Evolutionary conservation across 2,113 vertebrate genomes (phyloP), one percentile per base, ranked within the genome.

Genomic region (Forbesichthys agassizii): DNA sequence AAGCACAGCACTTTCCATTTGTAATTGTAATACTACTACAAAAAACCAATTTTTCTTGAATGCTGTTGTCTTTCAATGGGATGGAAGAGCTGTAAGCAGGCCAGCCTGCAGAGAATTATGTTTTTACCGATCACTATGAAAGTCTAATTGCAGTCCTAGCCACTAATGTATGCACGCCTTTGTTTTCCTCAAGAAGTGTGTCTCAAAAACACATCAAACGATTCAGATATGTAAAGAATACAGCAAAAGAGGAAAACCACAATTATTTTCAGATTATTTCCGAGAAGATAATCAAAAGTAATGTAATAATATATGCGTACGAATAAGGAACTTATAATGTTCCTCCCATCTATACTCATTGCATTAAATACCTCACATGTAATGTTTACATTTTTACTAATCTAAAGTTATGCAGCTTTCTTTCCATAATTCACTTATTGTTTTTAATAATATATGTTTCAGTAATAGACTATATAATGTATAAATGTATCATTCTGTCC

Each of bases 131-230:
- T 90, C 88, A 88, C 85, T 84, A 86, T 78, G 82, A 88, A 74
- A 86, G 84, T 84, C 83, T 91, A 89, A 90, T 91, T 92, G 87
- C 88, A 88, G 85, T 73, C 75, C 71, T 64, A 52, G 80, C 80
- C 73, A 54, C 77, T 92, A 91, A 92, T 92, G 83, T 92, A 92
- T 91, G 82, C 84, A 81, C 73, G 84, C 80, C 86, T 91, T 92
- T 91, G 89, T 92, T 92, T 92, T 88, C 87, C 85, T 88, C 84
- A 86, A 87, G 86, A 82, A 90, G 86, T 81, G 56, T 68, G 80
- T 90, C 87, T 88, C 48, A 86, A 89, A 79, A 82, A 83, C 67
- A 88, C 85, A 92, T 92, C 91, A 93, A 92, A 92, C 78, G 74
- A 75, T 88, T 79, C 73, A 86, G 85, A 88, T 89, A 86, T 89